Base-by-base conservation (phyloP, 2,888 invertebrate genomes). In the Ypsolopha sequella region DNA sequence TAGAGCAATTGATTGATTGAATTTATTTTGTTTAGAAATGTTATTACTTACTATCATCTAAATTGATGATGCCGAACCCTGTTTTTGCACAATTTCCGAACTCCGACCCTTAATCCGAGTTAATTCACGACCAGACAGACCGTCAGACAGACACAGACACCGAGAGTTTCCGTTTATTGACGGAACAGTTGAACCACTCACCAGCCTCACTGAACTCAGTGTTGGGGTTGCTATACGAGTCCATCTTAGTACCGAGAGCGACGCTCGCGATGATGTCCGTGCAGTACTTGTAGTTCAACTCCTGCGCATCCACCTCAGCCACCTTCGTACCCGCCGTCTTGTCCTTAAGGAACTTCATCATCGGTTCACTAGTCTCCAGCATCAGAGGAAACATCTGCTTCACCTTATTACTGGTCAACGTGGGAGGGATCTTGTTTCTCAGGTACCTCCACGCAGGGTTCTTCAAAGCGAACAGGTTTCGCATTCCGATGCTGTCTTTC, bases 401-500 rank as follows among this genome's bases (percentile, higher is more conserved):
- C 36, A 63, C 14, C 38, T 61, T 63, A 1, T 50, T 39, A 24
- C 39, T 48, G 3, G 58, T 56, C 0, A 62, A 51, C 0, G 60
- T 61, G 2, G 64, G 61, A 2, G 54, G 54, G 3, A 63, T 61
- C 50, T 58, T 63, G 13, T 48, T 57, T 34, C 64, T 61, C 43
- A 65, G 46, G 47, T 62, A 62, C 33, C 52, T 59, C 64, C 64
- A 65, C 2, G 58, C 58, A 0, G 64, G 64, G 34, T 62, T 60
- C 46, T 56, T 58, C 13, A 64, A 6, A 3, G 61, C 64, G 41
- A 64, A 64, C 1, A 64, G 41, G 50, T 64, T 64, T 33, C 52
- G 56, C 63, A 64, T 63, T 8, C 63, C 64, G 9, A 60, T 58
- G 41, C 62, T 64, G 36, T 64, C 64, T 36, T 59, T 61, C 36